Percentiles rank a stretch among this genome's conserved stretches.
phyloP scores from a whole-genome alignment of 2,113 vertebrate species.

The Rana temporaria region DNA sequence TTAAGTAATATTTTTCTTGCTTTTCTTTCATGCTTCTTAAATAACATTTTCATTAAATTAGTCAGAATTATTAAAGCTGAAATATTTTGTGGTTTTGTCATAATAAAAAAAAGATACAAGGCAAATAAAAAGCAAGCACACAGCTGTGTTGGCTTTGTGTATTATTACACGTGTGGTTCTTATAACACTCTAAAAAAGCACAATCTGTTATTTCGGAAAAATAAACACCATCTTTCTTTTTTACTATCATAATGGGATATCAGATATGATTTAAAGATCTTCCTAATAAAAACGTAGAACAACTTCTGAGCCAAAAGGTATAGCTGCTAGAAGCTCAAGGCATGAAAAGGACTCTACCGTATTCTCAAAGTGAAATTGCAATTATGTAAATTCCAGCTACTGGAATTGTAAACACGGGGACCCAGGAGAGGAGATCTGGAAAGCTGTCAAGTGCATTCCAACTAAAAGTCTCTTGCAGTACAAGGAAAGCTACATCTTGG shows the following conservation, averaged over 20 bases:
- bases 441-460: conserved; percentile 52
- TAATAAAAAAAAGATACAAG: not conserved
- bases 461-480: conserved; percentile 12
- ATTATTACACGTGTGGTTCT: conserved; percentile 61
- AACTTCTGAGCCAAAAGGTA: conserved; percentile 59
- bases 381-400: conserved; percentile 71
- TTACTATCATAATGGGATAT: conserved; percentile 56
- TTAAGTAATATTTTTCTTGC: conserved; percentile 66
- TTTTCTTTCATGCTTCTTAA: too few relatives aligned
- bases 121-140: conserved; percentile 42
- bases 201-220: conserved; percentile 59
- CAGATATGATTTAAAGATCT: conserved; percentile 61
- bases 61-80: not conserved
- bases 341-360: conserved; percentile 57
- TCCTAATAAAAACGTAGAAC: conserved; percentile 65
- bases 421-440: conserved; percentile 58
- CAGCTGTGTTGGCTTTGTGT: conserved; percentile 73
- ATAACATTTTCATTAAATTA: not conserved
- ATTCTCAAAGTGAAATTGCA: conserved; percentile 67
- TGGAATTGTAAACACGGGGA: conserved; percentile 65
- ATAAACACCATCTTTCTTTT: conserved; percentile 58
- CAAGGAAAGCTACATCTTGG: conserved; percentile 48
- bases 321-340: conserved; percentile 65
- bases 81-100: not conserved
- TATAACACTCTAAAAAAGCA: conserved; percentile 58